phyloP scores from a whole-genome alignment of 2,797 vertebrate genomes.

The Notolepis coatsorum region DNA sequence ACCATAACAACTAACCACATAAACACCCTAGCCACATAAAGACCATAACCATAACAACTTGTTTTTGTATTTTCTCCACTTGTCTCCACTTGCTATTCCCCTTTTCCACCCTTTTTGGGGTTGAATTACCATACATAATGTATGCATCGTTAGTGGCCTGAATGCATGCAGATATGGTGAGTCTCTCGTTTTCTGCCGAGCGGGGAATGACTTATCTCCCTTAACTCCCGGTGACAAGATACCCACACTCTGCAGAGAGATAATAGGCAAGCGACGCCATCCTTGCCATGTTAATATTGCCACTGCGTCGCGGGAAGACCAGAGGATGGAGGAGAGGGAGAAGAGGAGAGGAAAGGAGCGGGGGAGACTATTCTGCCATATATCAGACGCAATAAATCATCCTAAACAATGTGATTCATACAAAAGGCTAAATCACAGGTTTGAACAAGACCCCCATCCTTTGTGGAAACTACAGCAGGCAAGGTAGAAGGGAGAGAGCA shows the following conservation, averaged over 20 bases:
- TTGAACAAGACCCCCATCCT: constrained; percentile 37
- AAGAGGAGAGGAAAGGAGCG: constrained; percentile 18
- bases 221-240: constrained; percentile 13
- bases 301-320: constrained; percentile 30
- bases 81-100: not conserved
- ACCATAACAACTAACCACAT: no score
- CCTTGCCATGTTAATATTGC: constrained; percentile 33
- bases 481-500: constrained; percentile 1
- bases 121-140: constrained; percentile 16
- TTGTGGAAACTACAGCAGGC: constrained; percentile 20
- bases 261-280: constrained; percentile 8
- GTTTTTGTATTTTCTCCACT: not conserved
- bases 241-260: constrained; percentile 6
- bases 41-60: not conserved
- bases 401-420: constrained; percentile 46
- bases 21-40: no score
- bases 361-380: constrained; percentile 40
- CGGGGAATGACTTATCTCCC: constrained; percentile 7
- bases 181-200: constrained; percentile 2
- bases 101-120: not conserved
- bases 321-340: constrained; percentile 24
- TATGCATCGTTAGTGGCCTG: not conserved
- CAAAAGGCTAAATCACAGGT: constrained; percentile 23
- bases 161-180: not conserved
- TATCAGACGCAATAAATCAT: constrained; percentile 23